Evolutionary conservation across 1,140 invertebrate genomes (phyloP).

Genomic region (Caerostris extrusa): DNA sequence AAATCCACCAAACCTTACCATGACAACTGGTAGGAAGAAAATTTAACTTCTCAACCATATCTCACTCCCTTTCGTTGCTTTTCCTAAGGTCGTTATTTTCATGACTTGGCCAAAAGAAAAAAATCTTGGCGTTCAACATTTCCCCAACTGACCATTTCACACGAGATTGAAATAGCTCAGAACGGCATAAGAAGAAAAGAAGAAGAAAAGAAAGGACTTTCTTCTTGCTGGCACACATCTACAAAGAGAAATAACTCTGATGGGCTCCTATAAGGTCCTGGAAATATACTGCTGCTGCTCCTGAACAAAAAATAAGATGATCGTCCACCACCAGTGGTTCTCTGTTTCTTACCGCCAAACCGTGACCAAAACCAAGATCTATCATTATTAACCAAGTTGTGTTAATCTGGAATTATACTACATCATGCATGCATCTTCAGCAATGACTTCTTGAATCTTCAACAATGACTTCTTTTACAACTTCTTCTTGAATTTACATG

Average conservation of each 20-base stretch:
- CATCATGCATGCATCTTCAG: too few relatives aligned
- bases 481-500: too few relatives aligned
- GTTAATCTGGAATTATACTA: too few relatives aligned
- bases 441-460: too few relatives aligned
- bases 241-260: slow-evolving; percentile 63
- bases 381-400: too few relatives aligned
- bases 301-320: slow-evolving; percentile 20
- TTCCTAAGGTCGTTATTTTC: slow-evolving; percentile 45
- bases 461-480: too few relatives aligned
- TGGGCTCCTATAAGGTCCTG: slow-evolving; percentile 62
- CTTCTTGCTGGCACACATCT: background rate
- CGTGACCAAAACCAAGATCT: slow-evolving; percentile 44
- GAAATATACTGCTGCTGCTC: slow-evolving; percentile 59
- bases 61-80: slow-evolving; percentile 12
- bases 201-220: too few relatives aligned
- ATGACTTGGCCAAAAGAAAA: background rate
- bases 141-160: slow-evolving; percentile 58
- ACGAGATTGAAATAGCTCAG: slow-evolving; percentile 47
- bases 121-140: slow-evolving; percentile 25
- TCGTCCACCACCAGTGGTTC: slow-evolving; percentile 21
- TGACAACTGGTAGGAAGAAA: background rate
- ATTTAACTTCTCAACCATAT: background rate
- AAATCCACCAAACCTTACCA: background rate
- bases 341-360: slow-evolving; percentile 74
- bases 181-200: background rate